phyloP scores from a whole-genome alignment of 2,797 vertebrate species.

The Cynodonichthys magdalenae region DNA sequence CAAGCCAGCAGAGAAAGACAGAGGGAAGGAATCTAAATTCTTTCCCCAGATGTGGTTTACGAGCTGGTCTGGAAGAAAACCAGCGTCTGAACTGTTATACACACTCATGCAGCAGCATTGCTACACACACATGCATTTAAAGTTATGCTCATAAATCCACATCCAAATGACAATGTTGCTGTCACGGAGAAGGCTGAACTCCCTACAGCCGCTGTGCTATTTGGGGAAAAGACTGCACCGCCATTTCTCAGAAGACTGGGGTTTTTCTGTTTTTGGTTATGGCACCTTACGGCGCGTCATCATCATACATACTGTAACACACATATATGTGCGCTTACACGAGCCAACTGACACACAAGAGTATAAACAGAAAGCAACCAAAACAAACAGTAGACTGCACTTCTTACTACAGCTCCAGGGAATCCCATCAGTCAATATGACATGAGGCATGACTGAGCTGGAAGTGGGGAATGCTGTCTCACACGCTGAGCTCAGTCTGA shows the following conservation, averaged over 20 bases:
- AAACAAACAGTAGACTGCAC: constrained; percentile 73
- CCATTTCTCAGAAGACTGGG: constrained; percentile 47
- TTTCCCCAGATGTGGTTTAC: constrained; percentile 83
- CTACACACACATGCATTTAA: constrained; percentile 58
- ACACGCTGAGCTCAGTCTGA: constrained; percentile 59
- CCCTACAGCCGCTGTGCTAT: constrained; percentile 37
- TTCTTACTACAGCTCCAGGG: constrained; percentile 69
- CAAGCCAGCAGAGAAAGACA: constrained; percentile 66
- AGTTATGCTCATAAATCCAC: constrained; percentile 47
- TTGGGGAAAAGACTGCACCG: constrained; percentile 37
- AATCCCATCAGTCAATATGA: constrained; percentile 79
- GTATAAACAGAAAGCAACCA: constrained; percentile 68
- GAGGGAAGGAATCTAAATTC: constrained; percentile 81
- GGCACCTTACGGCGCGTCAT: constrained; percentile 35
- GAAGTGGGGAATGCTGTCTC: constrained; percentile 71
- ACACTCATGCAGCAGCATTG: constrained; percentile 65
- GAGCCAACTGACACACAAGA: constrained; percentile 40
- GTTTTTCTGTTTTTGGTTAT: constrained; percentile 46
- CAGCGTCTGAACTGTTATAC: constrained; percentile 75
- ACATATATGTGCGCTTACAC: constrained; percentile 31
- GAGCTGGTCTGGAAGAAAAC: constrained; percentile 78
- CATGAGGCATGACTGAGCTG: constrained; percentile 75
- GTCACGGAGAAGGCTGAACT: constrained; percentile 23
- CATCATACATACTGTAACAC: constrained; percentile 6
- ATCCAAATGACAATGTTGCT: constrained; percentile 54